Evolutionary conservation across 1,140 invertebrate species (phyloP), one percentile per base, ranked within the genome.

Genomic region (Leptestheria dahalacensis): DNA sequence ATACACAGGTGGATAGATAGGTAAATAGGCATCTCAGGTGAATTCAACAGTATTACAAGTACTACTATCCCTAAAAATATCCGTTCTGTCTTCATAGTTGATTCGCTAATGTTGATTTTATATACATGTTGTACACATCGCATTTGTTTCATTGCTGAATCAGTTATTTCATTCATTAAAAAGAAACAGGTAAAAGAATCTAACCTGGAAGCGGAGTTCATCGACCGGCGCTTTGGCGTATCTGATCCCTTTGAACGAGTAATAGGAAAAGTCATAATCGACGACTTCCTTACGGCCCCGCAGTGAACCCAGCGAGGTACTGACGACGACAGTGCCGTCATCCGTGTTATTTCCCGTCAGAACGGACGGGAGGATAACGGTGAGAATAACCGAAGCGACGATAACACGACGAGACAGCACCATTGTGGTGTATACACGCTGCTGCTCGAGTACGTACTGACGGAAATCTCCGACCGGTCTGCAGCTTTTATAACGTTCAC

Each of bases 201-300:
- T 61, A 56, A 62, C 61, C 46, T 57, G 25, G 25, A 62, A 62
- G 28, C 61, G 53, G 24, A 48, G 46, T 18, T 50, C 20, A 20
- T 41, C 20, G 12, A 23, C 23, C 1, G 61, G 61, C 10, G 61
- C 47, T 41, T 62, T 62, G 12, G 61, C 61, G n/a, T 62, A 62
- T n/a, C 48, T 49, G 28, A 62, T 57, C 2, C 61, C 61, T 50
- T 57, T 62, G 48, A 62, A 62, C 15, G 41, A 18, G 21, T 57
- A 55, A 29, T 62, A 62, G 12, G 55, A 49, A 49, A 41, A 48
- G 12, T 49, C 50, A n/a, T 20, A 62, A 24, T 57, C 61, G 4
- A 54, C 61, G 20, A 62, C 48, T 33, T 57, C 54, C 41, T 51
- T 48, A 3, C 6, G 25, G 41, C 61, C 61, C 18, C 55, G 41